Percentiles rank a stretch among this genome's conserved stretches.
These are phyloP conservation scores for Phodopus roborovskii DNA, from an alignment of 2,113 vertebrate genomes.

Conservation along the genomic window DNA sequence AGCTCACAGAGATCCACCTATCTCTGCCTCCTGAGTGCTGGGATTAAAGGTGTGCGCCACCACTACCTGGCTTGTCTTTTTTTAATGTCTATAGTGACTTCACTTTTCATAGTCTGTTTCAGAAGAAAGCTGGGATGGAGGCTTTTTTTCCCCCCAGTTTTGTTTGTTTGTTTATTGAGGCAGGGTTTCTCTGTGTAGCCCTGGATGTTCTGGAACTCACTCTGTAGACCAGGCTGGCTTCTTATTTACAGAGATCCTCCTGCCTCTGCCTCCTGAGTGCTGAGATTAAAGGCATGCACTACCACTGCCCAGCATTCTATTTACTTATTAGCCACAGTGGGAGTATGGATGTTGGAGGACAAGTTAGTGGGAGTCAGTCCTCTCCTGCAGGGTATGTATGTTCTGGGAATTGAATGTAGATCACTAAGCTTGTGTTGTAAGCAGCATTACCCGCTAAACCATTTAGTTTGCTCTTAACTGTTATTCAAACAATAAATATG, in stretches of 20 bases:
- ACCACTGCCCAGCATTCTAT: not conserved
- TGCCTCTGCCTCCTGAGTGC: not conserved
- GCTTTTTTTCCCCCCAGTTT: not conserved
- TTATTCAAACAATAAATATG: constrained; percentile 16
- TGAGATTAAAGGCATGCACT: not conserved
- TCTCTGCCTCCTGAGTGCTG: no score
- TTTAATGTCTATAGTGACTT: not conserved
- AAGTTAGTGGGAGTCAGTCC: not conserved
- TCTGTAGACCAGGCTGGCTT: not conserved
- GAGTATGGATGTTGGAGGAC: not conserved
- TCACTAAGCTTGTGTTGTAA: not conserved
- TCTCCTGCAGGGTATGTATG: not conserved
- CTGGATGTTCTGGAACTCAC: not conserved
- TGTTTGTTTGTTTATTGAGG: not conserved
- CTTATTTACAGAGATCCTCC: not conserved
- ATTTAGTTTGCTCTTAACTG: not conserved
- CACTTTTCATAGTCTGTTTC: not conserved
- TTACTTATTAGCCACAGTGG: not conserved
- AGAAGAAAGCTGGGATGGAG: not conserved
- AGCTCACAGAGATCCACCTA: no score
- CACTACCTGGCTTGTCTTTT: not conserved
- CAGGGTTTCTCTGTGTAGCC: not conserved
- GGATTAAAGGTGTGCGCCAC: no score
- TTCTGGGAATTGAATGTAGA: not conserved
- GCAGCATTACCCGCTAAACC: not conserved